A percentile compares a stretch with the other conserved stretches of the same genome.
phyloP scores from a whole-genome alignment of 2,113 vertebrate species.

The Nerophis ophidion region DNA sequence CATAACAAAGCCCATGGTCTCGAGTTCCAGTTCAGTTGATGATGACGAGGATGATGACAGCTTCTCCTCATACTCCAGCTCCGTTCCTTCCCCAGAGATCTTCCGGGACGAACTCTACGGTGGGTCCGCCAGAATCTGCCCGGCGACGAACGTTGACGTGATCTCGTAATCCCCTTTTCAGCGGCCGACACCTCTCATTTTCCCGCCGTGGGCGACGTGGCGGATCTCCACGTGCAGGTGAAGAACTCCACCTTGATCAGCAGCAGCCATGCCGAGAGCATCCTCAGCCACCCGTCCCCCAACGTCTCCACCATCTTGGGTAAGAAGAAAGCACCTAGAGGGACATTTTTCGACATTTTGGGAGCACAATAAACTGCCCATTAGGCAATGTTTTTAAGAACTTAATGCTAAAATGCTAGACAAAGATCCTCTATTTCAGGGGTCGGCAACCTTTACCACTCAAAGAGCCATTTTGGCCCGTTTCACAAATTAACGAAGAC shows the following conservation, averaged over 20 bases:
- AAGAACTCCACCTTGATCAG: conserved; percentile 89
- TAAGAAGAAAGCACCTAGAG: conserved; percentile 37
- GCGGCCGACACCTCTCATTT: conserved; percentile 19
- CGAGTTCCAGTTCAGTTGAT: conserved; percentile 11
- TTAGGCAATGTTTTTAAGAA: no score
- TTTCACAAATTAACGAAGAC: no score
- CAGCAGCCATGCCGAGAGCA: conserved; percentile 71
- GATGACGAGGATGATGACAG: background rate
- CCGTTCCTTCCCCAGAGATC: conserved; percentile 76
- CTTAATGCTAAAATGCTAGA: no score
- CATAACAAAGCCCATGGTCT: conserved; percentile 6
- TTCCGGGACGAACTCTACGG: conserved; percentile 67
- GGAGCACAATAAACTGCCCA: no score
- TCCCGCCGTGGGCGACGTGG: conserved; percentile 10
- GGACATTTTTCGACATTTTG: no score
- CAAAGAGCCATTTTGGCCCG: no score
- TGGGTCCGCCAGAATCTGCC: conserved; percentile 37
- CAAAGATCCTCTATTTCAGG: no score
- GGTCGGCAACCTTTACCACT: no score
- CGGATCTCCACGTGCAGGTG: conserved; percentile 15
- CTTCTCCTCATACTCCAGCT: conserved; percentile 28
- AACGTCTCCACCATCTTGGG: conserved; percentile 80
- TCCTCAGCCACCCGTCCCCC: conserved; percentile 68
- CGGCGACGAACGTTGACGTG: background rate
- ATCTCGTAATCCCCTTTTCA: background rate